Conservation (phyloP, 2,113 vertebrate species). For the Mus spicilegus region DNA sequence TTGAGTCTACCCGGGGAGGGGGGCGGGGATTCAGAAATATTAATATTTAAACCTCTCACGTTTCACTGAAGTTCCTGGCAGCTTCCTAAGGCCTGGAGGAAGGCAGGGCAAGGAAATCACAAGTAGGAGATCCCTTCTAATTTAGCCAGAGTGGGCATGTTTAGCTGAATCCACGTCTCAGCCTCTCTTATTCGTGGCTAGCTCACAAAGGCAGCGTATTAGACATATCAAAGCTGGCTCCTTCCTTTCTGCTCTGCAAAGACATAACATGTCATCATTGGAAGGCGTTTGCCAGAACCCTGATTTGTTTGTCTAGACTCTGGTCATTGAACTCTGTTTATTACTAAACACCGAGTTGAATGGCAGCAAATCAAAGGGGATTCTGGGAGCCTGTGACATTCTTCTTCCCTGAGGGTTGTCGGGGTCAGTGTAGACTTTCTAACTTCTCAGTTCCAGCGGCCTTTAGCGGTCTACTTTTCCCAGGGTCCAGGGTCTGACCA, state of each 20-base stretch:
- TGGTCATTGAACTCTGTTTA: slow-evolving; percentile 62
- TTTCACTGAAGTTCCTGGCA: slow-evolving; percentile 64
- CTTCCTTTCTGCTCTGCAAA: slow-evolving; percentile 36
- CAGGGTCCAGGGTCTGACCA: slow-evolving; percentile 67
- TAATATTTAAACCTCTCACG: slow-evolving; percentile 79
- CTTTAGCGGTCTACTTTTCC: slow-evolving; percentile 50
- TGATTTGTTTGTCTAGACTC: slow-evolving; percentile 79
- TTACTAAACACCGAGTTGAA: slow-evolving; percentile 75
- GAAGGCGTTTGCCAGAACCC: slow-evolving; percentile 57
- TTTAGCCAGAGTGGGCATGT: slow-evolving; percentile 29
- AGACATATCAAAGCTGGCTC: slow-evolving; percentile 28
- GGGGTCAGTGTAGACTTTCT: background rate
- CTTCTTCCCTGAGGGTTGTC: background rate
- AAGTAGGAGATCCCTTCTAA: slow-evolving; percentile 74
- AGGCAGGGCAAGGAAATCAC: slow-evolving; percentile 66
- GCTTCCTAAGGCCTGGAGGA: slow-evolving; percentile 68
- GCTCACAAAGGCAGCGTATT: slow-evolving; percentile 58
- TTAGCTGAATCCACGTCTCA: slow-evolving; percentile 60
- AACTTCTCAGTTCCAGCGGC: background rate
- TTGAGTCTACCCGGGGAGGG: slow-evolving; percentile 34
- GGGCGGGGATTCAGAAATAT: slow-evolving; percentile 65
- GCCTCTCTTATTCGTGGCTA: slow-evolving; percentile 61
- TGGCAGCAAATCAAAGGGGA: slow-evolving; percentile 31
- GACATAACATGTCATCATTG: slow-evolving; percentile 79
- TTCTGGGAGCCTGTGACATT: background rate